Evolutionary conservation across 1,140 invertebrate species (phyloP), one percentile per base, ranked within the genome.

Genomic region (Caenorhabditis inopinata): DNA sequence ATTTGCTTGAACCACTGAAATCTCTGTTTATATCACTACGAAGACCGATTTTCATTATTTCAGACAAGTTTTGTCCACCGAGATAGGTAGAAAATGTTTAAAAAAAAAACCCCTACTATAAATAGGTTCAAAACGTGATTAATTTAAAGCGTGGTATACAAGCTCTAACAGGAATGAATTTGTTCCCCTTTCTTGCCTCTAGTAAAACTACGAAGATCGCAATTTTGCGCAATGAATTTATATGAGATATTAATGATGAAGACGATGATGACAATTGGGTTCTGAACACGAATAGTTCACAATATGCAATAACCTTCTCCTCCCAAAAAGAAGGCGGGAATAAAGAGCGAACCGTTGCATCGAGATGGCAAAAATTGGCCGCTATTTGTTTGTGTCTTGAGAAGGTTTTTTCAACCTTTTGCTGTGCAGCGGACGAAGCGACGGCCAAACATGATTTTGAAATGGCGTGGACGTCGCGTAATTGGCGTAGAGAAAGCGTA

Each of bases 361-460:
- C 23, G 46, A 14, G 16, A 53, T 53, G 49, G 49, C 53, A 62
- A 62, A 62, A 68, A 68, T 68, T 68, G 58, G 58, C 58, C 58
- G 58, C 58, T 68, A 68, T 68, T 68, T 68, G 58, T 68, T 68
- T 68, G 58, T 68, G 32, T 68, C 58, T 68, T n/a, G n/a, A n/a
- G n/a, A n/a, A n/a, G n/a, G n/a, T n/a, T n/a, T n/a, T 58, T 47
- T 16, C 46, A 2, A 0, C 3, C 16, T 5, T 32, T 9, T 23
- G n/a, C 51, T 21, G 58, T 18, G 32, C 32, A 18, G n/a, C 29
- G 1, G 47, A 48, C 2, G 16, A n/a, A 48, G n/a, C n/a, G 47
- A 48, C 11, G 16, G 21, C 46, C n/a, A 12, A 9, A 45, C 9
- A 12, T 45, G 42, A 48, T 18, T 16, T 48, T 48, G 47, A 48